These are phyloP conservation scores for Lethocerus indicus DNA, from an alignment of 1,140 invertebrate species.

Conservation along the genomic window DNA sequence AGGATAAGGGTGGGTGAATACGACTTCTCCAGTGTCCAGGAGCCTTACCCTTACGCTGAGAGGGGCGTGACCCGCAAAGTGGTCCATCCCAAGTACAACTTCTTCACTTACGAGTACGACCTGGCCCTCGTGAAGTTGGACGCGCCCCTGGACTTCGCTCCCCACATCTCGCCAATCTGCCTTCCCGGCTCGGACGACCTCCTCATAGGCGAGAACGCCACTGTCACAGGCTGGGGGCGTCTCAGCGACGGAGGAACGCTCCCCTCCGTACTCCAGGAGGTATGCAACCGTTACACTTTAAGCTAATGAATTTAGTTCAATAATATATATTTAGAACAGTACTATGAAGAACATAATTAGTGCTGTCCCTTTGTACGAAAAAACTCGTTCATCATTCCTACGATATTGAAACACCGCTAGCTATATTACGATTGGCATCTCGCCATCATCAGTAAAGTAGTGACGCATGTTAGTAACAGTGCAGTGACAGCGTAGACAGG, in stretches of 20 bases:
- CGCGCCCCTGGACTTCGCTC: constrained; percentile 54
- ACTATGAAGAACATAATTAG: neutral
- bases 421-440: too few relatives aligned
- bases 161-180: constrained; percentile 80
- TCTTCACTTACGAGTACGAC: constrained; percentile 90
- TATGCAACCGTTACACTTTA: constrained; percentile 23
- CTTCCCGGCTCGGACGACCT: constrained; percentile 72
- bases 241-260: constrained; percentile 78
- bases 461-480: too few relatives aligned
- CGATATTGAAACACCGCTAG: too few relatives aligned
- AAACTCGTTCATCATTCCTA: too few relatives aligned
- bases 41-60: constrained; percentile 70
- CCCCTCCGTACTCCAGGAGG: constrained; percentile 77
- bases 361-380: neutral
- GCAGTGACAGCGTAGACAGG: too few relatives aligned
- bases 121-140: constrained; percentile 73
- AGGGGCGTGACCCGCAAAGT: constrained; percentile 65
- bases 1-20: constrained; percentile 84
- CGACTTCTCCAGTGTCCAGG: constrained; percentile 72
- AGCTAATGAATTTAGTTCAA: too few relatives aligned
- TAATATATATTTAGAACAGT: neutral
- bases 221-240: constrained; percentile 80
- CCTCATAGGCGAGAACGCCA: constrained; percentile 76
- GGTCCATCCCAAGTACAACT: constrained; percentile 87
- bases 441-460: too few relatives aligned